A percentile compares a stretch with the other conserved stretches of the same genome.
Conservation (phyloP, 2,888 invertebrate genomes). For the Ctena decussata region DNA sequence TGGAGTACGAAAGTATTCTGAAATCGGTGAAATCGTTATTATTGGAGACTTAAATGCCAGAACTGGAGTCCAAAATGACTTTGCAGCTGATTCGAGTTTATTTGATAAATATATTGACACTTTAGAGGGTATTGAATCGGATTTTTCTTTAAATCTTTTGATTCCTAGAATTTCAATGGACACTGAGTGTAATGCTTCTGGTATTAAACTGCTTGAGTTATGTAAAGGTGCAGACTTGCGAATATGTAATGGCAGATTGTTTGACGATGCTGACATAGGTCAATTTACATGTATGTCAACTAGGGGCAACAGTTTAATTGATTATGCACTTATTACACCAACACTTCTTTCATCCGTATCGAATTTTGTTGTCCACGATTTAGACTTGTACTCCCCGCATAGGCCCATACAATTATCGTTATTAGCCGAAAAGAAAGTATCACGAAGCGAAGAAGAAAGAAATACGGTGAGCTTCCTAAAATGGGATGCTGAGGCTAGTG, state of each 20-base stretch:
- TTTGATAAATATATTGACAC: not conserved
- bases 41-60: not conserved
- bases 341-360: not conserved
- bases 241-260: constrained; percentile 11
- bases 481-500: not conserved
- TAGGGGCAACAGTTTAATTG: not conserved
- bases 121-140: not conserved
- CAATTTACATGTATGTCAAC: not conserved
- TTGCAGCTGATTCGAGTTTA: not conserved
- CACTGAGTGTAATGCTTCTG: not conserved
- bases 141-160: not conserved
- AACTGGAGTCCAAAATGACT: not conserved
- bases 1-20: not conserved
- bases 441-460: not conserved
- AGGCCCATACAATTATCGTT: constrained; percentile 7
- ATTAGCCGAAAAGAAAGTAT: not conserved
- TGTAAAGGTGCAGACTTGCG: not conserved
- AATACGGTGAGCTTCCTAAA: not conserved
- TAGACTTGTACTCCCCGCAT: not conserved
- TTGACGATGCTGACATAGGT: constrained; percentile 10
- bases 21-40: not conserved
- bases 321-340: not conserved
- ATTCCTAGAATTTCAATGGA: not conserved
- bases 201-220: not conserved
- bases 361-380: not conserved